Evolutionary conservation across 2,888 invertebrate species (phyloP).

Genomic region (Phortica magna): DNA sequence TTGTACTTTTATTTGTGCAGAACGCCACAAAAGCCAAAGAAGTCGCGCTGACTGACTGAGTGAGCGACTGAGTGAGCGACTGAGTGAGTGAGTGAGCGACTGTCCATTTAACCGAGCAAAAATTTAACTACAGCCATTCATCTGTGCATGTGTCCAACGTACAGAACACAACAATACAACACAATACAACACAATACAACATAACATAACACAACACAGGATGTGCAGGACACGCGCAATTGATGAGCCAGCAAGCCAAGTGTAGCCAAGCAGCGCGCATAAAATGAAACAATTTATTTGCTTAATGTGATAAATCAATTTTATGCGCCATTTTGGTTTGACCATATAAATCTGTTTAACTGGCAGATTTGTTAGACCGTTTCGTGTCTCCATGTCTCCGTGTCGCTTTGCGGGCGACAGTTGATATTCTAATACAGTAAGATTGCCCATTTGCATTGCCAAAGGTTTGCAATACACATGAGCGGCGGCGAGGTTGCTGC

Average conservation of each 20-base stretch:
- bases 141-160: slow-evolving; percentile 3
- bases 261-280: slow-evolving; percentile 42
- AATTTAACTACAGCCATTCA: slow-evolving; percentile 29
- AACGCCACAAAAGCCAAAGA: slow-evolving; percentile 11
- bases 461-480: too few relatives aligned
- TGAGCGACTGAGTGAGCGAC: not conserved
- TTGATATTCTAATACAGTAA: slow-evolving; percentile 35
- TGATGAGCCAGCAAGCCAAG: slow-evolving; percentile 54
- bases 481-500: too few relatives aligned
- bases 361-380: slow-evolving; percentile 56
- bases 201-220: slow-evolving; percentile 27
- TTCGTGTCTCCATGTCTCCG: too few relatives aligned
- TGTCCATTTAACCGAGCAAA: slow-evolving; percentile 17
- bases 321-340: slow-evolving; percentile 48
- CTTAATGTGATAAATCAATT: slow-evolving; percentile 61
- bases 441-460: too few relatives aligned
- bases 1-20: too few relatives aligned
- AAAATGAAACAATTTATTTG: slow-evolving; percentile 57
- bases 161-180: not conserved
- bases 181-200: slow-evolving; percentile 8
- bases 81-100: not conserved
- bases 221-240: slow-evolving; percentile 51
- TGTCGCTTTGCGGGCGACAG: slow-evolving; percentile 37
- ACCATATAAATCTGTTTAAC: slow-evolving; percentile 59
- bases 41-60: not conserved